A percentile compares a stretch with the other conserved stretches of the same genome.
Conservation (phyloP, 2,113 vertebrate species). For the Boulengeromyrus knoepffleri region DNA sequence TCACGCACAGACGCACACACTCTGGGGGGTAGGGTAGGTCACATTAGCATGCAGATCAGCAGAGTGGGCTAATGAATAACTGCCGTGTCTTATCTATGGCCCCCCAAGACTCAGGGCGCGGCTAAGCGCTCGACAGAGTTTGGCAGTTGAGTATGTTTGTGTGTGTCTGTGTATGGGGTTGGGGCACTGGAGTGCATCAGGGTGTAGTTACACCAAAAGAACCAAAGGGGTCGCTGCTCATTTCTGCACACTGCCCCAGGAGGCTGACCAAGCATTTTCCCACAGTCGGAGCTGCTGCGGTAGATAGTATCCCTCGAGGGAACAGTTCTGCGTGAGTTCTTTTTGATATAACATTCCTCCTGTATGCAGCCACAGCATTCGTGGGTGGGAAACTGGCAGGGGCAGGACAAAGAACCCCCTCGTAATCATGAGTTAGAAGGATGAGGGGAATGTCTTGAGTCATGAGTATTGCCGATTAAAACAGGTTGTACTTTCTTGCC, state of each 20-base stretch:
- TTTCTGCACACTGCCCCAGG: neutral
- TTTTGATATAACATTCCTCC: neutral
- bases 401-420: neutral
- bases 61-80: constrained; percentile 36
- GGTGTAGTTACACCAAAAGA: neutral
- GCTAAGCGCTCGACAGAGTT: neutral
- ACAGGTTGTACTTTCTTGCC: neutral
- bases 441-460: neutral
- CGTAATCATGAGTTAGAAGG: neutral
- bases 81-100: constrained; percentile 35
- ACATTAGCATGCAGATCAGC: constrained; percentile 31
- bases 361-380: neutral
- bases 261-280: neutral
- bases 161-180: neutral
- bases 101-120: constrained; percentile 16
- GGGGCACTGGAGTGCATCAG: neutral
- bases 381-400: neutral
- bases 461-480: neutral
- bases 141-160: neutral
- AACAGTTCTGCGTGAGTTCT: neutral
- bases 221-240: neutral
- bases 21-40: neutral
- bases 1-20: neutral
- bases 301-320: neutral
- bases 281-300: neutral